A percentile compares a stretch with the other conserved stretches of the same genome.
phyloP scores from a whole-genome alignment of 2,888 invertebrate genomes.

The Petrolisthes manimaculis region DNA sequence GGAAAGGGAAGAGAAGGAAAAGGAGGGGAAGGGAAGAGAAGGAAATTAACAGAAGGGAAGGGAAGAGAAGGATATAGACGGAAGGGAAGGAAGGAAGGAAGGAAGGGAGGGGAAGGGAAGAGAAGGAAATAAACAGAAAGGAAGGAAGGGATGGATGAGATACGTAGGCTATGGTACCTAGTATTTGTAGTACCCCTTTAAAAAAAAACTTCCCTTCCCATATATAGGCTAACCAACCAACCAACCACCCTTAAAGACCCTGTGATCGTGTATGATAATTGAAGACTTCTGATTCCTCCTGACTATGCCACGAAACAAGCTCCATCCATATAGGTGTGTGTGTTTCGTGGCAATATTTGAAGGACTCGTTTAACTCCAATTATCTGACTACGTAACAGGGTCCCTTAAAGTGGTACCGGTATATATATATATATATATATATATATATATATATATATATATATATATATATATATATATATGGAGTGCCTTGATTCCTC shows the following conservation, averaged over 20 bases:
- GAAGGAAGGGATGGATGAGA: not conserved
- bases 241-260: not conserved
- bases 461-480: slow-evolving; percentile 1
- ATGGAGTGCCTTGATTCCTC: not conserved
- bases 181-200: not conserved
- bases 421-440: not conserved
- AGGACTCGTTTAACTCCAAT: too few species aligned
- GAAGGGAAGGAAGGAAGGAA: not conserved
- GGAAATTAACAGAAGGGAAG: not conserved
- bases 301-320: too few species aligned
- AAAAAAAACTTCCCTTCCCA: not conserved
- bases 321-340: too few species aligned
- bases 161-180: too few species aligned
- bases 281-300: too few species aligned
- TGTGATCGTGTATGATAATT: too few species aligned
- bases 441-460: slow-evolving; percentile 1
- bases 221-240: not conserved
- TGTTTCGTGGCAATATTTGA: too few species aligned
- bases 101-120: not conserved
- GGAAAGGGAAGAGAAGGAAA: too few species aligned
- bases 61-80: not conserved
- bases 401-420: not conserved
- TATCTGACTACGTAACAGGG: not conserved
- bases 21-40: not conserved
- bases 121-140: not conserved